Conservation (phyloP, 2,797 vertebrate species). For the Acropternis orthonyx region DNA sequence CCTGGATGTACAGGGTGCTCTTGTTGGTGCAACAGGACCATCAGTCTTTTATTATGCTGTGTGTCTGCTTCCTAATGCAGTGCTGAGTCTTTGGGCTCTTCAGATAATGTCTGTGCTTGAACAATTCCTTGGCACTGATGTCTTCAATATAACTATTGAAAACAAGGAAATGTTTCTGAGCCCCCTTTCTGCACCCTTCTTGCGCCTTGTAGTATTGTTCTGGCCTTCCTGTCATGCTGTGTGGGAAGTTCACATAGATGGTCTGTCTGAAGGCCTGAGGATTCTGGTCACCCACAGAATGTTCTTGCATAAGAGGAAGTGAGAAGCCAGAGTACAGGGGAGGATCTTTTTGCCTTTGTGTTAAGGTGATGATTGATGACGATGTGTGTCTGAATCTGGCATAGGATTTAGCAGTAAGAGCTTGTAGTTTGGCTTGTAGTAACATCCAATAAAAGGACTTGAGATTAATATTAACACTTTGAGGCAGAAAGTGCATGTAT, state of each 20-base stretch:
- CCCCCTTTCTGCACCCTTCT: neutral
- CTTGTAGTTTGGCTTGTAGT: neutral
- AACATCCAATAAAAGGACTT: neutral
- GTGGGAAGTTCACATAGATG: neutral
- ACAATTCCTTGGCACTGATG: neutral
- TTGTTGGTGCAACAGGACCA: neutral
- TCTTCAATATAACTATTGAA: neutral
- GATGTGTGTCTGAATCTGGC: neutral
- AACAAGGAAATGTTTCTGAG: neutral
- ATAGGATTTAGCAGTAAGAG: neutral
- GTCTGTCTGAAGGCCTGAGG: neutral
- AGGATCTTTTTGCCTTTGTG: neutral
- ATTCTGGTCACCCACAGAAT: neutral
- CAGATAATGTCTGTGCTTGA: rapidly evolving
- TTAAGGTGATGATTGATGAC: neutral
- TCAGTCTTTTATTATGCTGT: neutral
- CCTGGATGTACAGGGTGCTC: neutral
- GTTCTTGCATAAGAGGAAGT: neutral
- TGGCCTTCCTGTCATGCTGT: neutral
- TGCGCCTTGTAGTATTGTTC: neutral
- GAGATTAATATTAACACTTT: neutral
- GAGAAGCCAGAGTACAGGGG: neutral
- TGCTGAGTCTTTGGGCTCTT: neutral
- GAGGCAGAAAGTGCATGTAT: neutral
- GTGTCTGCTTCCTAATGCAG: neutral